Evolutionary conservation across 2,113 vertebrate species (phyloP), one percentile per base, ranked within the genome.

Genomic region (Porphyrio hochstetteri): DNA sequence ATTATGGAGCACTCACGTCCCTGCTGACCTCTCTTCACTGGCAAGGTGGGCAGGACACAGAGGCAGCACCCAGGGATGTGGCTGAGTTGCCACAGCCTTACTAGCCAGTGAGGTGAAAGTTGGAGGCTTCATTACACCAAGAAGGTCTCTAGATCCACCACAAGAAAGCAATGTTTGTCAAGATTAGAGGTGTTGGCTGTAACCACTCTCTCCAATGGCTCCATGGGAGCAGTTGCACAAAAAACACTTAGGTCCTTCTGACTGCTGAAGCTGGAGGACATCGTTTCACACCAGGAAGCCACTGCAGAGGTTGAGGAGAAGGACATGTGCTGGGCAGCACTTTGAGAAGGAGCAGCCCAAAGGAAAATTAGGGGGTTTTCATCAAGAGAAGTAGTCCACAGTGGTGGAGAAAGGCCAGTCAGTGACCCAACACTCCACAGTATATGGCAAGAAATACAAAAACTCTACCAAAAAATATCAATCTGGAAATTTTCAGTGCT

Each of bases 1-100:
- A 8, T 2, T 1, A 0, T 1, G 9, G 29, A 76, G 35, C 2
- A 2, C 50, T 61, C 15, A 19, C 55, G 10, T 92, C 78, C 55
- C 68, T 48, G 50, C 38, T 80, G 76, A 42, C 50, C 27, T 52
- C 36, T 48, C 17, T 65, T 46, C 65, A 28, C 65, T 48, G 55
- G 24, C 2, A 1, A 31, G 46, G 48, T 33, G 64, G 20, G 24
- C 13, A 92, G 35, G 70, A 56, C 35, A 50, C 4, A 1, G 23
- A 36, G 46, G 12, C 33, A 20, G 74, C 5, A 7, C 20, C 25
- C 59, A 44, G 36, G 33, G 35, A 52, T 36, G 28, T 2, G 3
- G 36, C 25, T 60, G 35, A 44, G 57, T 8, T 10, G 8, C 25
- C 44, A 38, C 44, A 59, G 42, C 19, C 38, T 19, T 56, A 25